Percentiles rank a stretch among this genome's conserved stretches.
Conservation (phyloP, 2,113 vertebrate genomes). For the Noctilio leporinus region DNA sequence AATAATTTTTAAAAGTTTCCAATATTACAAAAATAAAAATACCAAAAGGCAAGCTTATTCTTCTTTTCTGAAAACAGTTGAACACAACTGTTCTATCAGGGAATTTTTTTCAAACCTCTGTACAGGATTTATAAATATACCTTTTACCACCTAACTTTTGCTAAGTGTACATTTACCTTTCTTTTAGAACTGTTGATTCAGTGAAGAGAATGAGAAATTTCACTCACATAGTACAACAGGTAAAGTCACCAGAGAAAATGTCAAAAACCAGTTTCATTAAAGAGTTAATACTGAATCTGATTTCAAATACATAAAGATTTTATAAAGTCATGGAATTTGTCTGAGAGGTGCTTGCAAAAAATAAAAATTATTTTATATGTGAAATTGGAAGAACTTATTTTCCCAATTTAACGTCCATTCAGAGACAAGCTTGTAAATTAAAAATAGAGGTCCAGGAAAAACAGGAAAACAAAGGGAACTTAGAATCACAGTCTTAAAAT, state of each 20-base stretch:
- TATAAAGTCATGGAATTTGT: not conserved
- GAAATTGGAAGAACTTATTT: not conserved
- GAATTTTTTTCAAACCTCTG: not conserved
- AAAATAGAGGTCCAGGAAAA: not conserved
- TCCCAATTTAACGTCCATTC: not conserved
- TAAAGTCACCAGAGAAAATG: not conserved
- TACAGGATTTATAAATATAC: not conserved
- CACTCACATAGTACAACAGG: not conserved
- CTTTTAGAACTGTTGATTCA: not conserved
- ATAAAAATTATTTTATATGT: not conserved
- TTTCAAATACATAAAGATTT: constrained; percentile 2
- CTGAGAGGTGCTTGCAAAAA: not conserved
- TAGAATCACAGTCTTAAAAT: not conserved
- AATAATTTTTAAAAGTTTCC: not conserved
- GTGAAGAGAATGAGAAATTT: not conserved
- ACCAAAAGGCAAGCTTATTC: not conserved
- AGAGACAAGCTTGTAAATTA: not conserved
- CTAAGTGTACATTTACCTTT: not conserved
- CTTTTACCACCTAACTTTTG: not conserved
- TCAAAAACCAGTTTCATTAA: not conserved
- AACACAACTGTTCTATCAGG: not conserved
- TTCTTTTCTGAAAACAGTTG: not conserved
- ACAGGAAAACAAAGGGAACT: not conserved
- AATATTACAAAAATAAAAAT: not conserved
- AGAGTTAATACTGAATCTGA: not conserved